Evolutionary conservation across 2,888 invertebrate species (phyloP), one percentile per base, ranked within the genome.

Genomic region (Sesia bembeciformis): DNA sequence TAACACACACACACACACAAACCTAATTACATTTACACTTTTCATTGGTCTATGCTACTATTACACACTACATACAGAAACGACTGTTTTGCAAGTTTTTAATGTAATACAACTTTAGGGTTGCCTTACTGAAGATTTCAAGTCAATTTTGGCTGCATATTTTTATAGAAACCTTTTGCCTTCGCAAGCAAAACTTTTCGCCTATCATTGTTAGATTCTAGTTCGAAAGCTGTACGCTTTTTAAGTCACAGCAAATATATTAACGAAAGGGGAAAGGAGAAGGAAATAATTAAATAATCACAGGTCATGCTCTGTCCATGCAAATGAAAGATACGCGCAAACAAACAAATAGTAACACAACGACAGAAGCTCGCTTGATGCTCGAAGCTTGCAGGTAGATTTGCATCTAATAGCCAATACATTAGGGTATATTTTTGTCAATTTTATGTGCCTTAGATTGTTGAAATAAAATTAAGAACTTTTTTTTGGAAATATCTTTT

Each of bases 311-410:
- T 80, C 70, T 81, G 76, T 78, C 60, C 88, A 89, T 89, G 89
- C 89, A 88, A 89, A 89, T 87, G 78, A 89, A 84, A 84, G 69
- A 80, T 73, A 84, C 81, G 82, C 83, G 85, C 87, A 88, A 88
- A 88, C 82, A 81, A 88, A 84, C 79, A 72, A 68, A 78, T 70
- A 68, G 49, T 46, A 83, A 86, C 80, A 85, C 80, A 86, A 86
- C 78, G 71, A 85, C 82, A 77, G 76, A 86, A 88, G 87, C 86
- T 73, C 70, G 78, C 79, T 72, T 68, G 80, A 79, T 79, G 82
- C 85, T 79, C 72, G 71, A 82, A 84, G 81, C 83, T 76, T 72
- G 74, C 72, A 68, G 68, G 68, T 67, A 62, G 67, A 61, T 70
- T 69, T 68, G 69, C 70, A 66, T 76, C 78, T 81, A 81, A 65